Percentiles rank a stretch among this genome's conserved stretches.
Evolutionary conservation across 2,888 invertebrate genomes (phyloP).

Genomic region (Drosophila maculinotata): DNA sequence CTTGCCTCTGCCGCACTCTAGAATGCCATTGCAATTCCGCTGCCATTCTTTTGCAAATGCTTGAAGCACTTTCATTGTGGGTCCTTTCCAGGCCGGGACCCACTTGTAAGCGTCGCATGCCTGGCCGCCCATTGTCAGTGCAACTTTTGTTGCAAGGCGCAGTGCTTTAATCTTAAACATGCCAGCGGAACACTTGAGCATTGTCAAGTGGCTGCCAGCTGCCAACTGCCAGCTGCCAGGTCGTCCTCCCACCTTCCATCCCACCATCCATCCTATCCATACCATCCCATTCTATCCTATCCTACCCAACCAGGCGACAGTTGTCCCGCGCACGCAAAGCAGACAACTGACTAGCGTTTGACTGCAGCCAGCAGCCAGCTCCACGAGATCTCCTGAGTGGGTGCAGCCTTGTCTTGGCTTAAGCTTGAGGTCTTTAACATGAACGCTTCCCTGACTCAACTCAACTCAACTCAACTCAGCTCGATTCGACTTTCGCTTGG

Average conservation of each 20-base stretch:
- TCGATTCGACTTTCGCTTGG: conserved; percentile 26
- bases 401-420: conserved; percentile 34
- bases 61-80: conserved; percentile 68
- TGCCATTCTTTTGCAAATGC: conserved; percentile 71
- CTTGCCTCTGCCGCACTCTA: conserved; percentile 51
- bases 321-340: conserved; percentile 67
- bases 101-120: conserved; percentile 63
- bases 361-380: conserved; percentile 17
- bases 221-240: conserved; percentile 46
- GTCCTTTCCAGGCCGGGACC: conserved; percentile 33
- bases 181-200: conserved; percentile 80
- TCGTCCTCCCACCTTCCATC: conserved; percentile 4
- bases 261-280: conserved; percentile 12
- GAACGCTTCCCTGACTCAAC: not conserved
- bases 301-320: conserved; percentile 33
- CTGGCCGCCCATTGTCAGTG: conserved; percentile 73
- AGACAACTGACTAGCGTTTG: conserved; percentile 65
- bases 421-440: conserved; percentile 12
- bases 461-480: not conserved
- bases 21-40: conserved; percentile 74
- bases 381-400: conserved; percentile 12
- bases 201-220: conserved; percentile 74
- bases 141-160: conserved; percentile 77
- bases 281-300: conserved; percentile 14
- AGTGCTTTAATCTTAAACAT: conserved; percentile 79